Evolutionary conservation across 2,113 vertebrate species (phyloP).

Genomic region (Esox niger): DNA sequence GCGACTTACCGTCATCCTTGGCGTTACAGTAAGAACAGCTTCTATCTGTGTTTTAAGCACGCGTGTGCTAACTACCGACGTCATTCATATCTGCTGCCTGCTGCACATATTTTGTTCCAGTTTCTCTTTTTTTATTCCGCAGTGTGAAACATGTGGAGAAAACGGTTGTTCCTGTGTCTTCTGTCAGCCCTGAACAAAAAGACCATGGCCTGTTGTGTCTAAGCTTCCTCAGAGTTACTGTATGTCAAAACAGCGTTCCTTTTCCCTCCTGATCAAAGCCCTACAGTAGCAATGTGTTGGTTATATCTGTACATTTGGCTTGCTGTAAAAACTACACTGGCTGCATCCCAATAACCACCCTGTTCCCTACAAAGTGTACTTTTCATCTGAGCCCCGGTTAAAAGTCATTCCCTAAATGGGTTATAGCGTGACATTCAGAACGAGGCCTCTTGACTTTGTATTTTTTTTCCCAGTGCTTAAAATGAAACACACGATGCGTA

Average conservation of each 20-base stretch:
- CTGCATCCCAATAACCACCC: neutral
- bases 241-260: neutral
- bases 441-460: neutral
- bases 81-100: neutral
- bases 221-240: neutral
- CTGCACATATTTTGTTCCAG: neutral
- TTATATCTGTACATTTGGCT: neutral
- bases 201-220: too few relatives aligned
- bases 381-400: too few relatives aligned
- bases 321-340: neutral
- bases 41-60: neutral
- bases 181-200: too few relatives aligned
- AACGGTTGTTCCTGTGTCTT: neutral
- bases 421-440: neutral
- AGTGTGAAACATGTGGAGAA: neutral
- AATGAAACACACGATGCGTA: constrained; percentile 10
- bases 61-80: neutral
- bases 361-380: too few relatives aligned
- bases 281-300: neutral
- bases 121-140: neutral
- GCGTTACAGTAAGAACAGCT: too few relatives aligned
- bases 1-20: too few relatives aligned
- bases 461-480: neutral
- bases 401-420: neutral
- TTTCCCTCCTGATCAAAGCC: neutral